phyloP scores from a whole-genome alignment of 2,888 invertebrate genomes.

The Epinotia ramella region DNA sequence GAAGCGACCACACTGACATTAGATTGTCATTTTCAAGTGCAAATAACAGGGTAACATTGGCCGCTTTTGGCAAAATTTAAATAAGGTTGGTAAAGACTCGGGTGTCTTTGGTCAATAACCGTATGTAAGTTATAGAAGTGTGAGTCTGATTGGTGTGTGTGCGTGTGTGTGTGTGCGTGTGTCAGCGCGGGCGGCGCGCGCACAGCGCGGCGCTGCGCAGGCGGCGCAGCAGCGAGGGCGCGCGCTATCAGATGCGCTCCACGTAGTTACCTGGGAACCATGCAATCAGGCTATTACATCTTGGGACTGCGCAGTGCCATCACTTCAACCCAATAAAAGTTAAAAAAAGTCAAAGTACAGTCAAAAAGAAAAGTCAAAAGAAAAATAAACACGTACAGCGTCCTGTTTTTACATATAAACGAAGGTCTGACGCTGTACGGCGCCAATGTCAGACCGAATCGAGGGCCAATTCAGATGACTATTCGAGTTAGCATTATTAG shows the following conservation, averaged over 20 bases:
- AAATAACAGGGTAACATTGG: neutral
- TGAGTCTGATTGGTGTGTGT: neutral
- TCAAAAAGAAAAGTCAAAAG: no score
- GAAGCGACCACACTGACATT: neutral
- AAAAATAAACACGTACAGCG: no score
- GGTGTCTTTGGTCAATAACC: no score
- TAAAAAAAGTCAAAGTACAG: no score
- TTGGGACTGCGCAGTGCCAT: no score
- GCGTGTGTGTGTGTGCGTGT: conserved; percentile 49
- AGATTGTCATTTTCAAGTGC: neutral
- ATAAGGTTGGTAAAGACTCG: neutral
- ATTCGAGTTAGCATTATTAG: neutral
- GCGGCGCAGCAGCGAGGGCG: conserved; percentile 75
- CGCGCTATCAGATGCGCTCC: conserved; percentile 84
- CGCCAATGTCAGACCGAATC: no score
- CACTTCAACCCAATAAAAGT: no score
- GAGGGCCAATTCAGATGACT: no score
- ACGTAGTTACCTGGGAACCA: conserved; percentile 90
- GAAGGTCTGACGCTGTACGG: no score
- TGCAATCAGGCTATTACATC: no score
- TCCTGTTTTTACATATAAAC: no score
- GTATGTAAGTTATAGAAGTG: neutral
- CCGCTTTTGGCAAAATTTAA: neutral
- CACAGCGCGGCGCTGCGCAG: conserved; percentile 74
- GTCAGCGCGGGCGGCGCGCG: conserved; percentile 61